Base-by-base conservation (phyloP, 2,888 invertebrate species). In the Andrena flavipes region DNA sequence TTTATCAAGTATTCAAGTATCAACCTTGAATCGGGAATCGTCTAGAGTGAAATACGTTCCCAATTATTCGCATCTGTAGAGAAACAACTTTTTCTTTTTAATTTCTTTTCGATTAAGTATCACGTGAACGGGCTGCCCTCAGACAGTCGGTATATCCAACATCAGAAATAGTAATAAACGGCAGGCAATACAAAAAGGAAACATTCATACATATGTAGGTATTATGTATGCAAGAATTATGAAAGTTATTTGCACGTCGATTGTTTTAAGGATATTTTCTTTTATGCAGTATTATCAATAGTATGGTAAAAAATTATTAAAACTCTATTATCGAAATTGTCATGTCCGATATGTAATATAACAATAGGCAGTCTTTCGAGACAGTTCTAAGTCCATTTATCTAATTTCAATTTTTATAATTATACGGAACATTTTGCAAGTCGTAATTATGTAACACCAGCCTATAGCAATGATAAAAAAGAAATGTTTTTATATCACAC, bases 401-500 rank as follows among this genome's bases (percentile, higher is more conserved):
- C 5, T 42, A 42, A 16, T 42, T 42, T 42, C 42, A 42, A 42
- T 42, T 42, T 42, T 42, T 16, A 13, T 42, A 42, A 16, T 42
- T 42, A 16, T 42, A 16, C 16, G 42, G 16, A 42, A 42, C 5
- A 4, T 1, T 16, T 42, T 42, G 4, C 42, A 1, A 42, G 16
- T 16, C 42, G 16, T 16, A 42, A 16, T 42, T 42, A 16, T 16
- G 4, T 13, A 16, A 0, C 16, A 42, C 42, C 5, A 56, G 23
- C 33, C 2, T 29, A 6, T 23, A n/a, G 13, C 26, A 42, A 63
- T n/a, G 33, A 1, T 0, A 29, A 29, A 49, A 26, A 5, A 2
- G n/a, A 5, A 13, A 2, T n/a, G 10, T 13, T 23, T 7, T 6
- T n/a, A 42, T 48, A 29, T 10, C 62, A 74, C 67, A 83, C 60